Conservation (phyloP, 2,888 invertebrate species). For the Pristionchus exspectatus region DNA sequence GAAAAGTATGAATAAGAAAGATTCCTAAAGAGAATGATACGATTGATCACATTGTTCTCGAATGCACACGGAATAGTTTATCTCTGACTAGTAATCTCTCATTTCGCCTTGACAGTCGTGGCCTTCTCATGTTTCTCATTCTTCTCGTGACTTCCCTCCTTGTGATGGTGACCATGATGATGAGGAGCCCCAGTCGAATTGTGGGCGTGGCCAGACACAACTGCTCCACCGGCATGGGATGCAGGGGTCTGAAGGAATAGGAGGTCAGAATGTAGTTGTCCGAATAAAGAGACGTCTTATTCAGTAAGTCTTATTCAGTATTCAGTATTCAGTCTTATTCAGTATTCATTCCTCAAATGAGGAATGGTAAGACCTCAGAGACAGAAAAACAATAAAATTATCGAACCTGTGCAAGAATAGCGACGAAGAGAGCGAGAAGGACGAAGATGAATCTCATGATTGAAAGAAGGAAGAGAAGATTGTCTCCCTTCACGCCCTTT, state of each 20-base stretch:
- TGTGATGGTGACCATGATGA: constrained; percentile 1
- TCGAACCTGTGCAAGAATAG: not conserved
- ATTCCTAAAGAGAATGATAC: not conserved
- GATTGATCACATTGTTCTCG: too few relatives aligned
- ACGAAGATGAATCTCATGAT: constrained; percentile 1
- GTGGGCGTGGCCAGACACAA: not conserved
- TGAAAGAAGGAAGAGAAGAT: not conserved
- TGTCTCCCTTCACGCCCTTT: not conserved
- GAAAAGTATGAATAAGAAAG: not conserved
- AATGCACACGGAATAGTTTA: too few relatives aligned
- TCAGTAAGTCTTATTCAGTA: too few relatives aligned
- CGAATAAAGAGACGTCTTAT: too few relatives aligned
- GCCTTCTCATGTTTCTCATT: not conserved
- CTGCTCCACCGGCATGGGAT: not conserved
- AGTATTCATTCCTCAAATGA: too few relatives aligned
- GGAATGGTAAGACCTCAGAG: too few relatives aligned
- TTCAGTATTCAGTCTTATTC: too few relatives aligned
- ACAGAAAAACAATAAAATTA: not conserved
- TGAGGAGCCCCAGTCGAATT: not conserved
- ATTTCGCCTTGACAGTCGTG: not conserved
- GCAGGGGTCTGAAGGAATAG: not conserved
- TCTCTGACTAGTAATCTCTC: not conserved
- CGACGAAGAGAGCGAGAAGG: constrained; percentile 3
- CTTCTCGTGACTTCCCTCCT: not conserved
- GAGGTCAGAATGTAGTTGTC: too few relatives aligned